Percentiles rank a stretch among this genome's conserved stretches.
Evolutionary conservation across 2,797 vertebrate genomes (phyloP).

Genomic region (Psittacula echo): DNA sequence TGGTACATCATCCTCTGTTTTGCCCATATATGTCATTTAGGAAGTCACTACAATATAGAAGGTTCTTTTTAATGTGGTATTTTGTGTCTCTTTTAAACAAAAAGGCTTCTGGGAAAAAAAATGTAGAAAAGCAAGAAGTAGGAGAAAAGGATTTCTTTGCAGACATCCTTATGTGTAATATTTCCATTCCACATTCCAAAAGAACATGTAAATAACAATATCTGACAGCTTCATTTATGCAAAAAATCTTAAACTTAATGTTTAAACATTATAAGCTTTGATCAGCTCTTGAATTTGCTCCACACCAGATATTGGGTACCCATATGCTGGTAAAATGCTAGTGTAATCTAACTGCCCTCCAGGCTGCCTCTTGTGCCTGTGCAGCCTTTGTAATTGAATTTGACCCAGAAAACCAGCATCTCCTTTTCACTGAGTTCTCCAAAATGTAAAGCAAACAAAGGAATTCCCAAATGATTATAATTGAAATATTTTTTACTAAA

Average conservation of each 20-base stretch:
- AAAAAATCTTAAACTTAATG: neutral
- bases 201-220: neutral
- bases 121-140: neutral
- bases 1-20: neutral
- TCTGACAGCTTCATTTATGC: neutral
- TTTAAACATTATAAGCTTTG: neutral
- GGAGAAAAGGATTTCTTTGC: neutral
- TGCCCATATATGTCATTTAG: neutral
- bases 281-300: neutral
- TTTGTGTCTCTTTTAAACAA: neutral
- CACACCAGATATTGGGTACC: neutral
- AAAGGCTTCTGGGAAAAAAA: neutral
- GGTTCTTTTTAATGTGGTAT: neutral
- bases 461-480: neutral
- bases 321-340: neutral
- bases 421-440: neutral
- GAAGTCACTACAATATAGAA: neutral
- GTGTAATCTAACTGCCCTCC: neutral
- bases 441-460: neutral
- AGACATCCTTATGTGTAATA: neutral
- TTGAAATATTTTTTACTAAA: neutral
- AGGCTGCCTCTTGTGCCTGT: neutral
- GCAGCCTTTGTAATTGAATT: neutral
- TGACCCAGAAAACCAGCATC: neutral
- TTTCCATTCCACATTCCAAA: neutral